phyloP scores from a whole-genome alignment of 2,797 vertebrate species.

The Lateolabrax maculatus region DNA sequence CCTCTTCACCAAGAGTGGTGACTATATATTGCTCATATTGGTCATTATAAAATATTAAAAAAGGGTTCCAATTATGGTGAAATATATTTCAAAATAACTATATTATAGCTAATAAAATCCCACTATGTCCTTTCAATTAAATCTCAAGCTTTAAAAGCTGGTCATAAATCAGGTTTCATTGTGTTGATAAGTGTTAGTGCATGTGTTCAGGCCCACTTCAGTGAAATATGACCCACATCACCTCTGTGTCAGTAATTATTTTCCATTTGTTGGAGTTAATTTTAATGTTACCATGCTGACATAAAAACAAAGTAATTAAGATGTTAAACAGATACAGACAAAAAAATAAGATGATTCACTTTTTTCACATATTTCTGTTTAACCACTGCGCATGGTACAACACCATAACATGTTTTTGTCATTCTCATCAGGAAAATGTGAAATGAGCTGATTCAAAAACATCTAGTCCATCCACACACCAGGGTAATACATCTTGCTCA shows the following conservation, averaged over 20 bases:
- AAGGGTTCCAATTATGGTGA: slow-evolving; percentile 20
- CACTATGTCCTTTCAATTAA: slow-evolving; percentile 45
- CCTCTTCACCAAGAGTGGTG: not conserved
- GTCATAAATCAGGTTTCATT: slow-evolving; percentile 58
- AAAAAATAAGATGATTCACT: not conserved
- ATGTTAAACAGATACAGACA: not conserved
- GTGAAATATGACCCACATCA: slow-evolving; percentile 47
- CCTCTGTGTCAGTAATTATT: slow-evolving; percentile 16
- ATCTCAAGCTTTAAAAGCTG: slow-evolving; percentile 42
- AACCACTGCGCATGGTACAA: slow-evolving; percentile 11
- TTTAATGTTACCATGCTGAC: not conserved
- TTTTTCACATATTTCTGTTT: slow-evolving; percentile 9
- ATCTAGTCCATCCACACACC: slow-evolving; percentile 48
- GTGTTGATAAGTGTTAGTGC: slow-evolving; percentile 37
- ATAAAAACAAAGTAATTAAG: slow-evolving; percentile 12
- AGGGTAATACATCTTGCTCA: slow-evolving; percentile 61
- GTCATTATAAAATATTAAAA: slow-evolving; percentile 42
- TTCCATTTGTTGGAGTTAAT: slow-evolving; percentile 13
- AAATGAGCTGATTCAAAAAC: slow-evolving; percentile 62
- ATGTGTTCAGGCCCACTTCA: not conserved
- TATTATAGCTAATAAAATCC: slow-evolving; percentile 35
- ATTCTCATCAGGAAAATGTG: slow-evolving; percentile 54
- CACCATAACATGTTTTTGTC: slow-evolving; percentile 40
- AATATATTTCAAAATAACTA: slow-evolving; percentile 37
- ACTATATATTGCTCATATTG: slow-evolving; percentile 29